Evolutionary conservation across 2,888 invertebrate species (phyloP), one percentile per base, ranked within the genome.

Genomic region (Carterocephalus palaemon): DNA sequence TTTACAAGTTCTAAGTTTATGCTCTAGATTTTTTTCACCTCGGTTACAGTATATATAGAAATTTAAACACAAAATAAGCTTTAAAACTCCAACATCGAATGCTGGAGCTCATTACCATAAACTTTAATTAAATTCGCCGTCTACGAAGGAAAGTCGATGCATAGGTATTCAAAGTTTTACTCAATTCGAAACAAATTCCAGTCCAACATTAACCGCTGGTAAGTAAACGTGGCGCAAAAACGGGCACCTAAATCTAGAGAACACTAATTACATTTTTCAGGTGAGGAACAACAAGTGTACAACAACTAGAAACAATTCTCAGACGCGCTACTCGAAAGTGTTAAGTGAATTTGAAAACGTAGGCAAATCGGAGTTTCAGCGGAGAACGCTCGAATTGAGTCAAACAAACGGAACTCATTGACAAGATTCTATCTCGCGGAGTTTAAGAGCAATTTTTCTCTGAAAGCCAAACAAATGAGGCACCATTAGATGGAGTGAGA

Each of bases 401-500:
- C 64, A 71, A 75, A 77, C 75, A 73, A 78, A 81, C 77, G 70
- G 68, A 79, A 79, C 76, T 80, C 79, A 80, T 82, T 67, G 78
- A 79, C 83, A 77, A 71, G 77, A 82, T 80, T 70, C 74, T 76
- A 81, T 84, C 80, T 66, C 70, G 64, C 68, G 59, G 77, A 82
- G 75, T 83, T 83, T 78, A 78, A 80, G 81, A 81, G 72, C 74
- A 81, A 83, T 85, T 86, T 85, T 85, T 86, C 84, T 82, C 79
- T 82, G 79, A 86, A 80, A 86, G 79, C 86, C 75, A 86, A 83
- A 86, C 85, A 86, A 86, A 86, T 86, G 86, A 84, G 86, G 75
- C 76, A 75, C 84, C 83, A 85, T 86, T 86, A 86, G 83, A 86
- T 82, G 79, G 79, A 85, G 85, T 82, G 83, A 85, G 85, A 86